Evolutionary conservation across 2,797 vertebrate species (phyloP), one percentile per base, ranked within the genome.

Genomic region (Leptoclinus maculatus): DNA sequence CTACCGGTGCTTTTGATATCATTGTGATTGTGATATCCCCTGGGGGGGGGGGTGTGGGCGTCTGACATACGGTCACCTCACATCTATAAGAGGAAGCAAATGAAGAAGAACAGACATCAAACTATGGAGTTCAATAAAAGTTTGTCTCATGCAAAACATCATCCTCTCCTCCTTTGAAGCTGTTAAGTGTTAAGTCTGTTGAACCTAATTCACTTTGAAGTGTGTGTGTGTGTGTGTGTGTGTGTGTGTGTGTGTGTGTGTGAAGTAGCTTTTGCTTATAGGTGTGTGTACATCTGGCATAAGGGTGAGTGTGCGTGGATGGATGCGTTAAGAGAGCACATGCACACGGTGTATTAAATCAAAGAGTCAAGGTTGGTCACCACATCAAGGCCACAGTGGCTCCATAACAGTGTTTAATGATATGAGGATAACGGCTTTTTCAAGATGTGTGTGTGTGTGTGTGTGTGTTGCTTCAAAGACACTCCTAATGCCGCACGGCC

Each of bases 301-400:
- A 23, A 25, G 16, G 10, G 25, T 2, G 47, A 49, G 51, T 32
- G 62, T 23, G 49, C n/a, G 23, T 25, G 23, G 23, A 25, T 5
- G 51, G 23, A 71, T 7, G 58, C 71, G 59, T 49, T 62, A 57
- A 64, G 47, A 36, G 43, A 76, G 25, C 49, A 41, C 25, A n/a
- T 32, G 74, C 64, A 53, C 63, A 6, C 38, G 3, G 66, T 36
- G 67, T 23, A 83, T 84, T 84, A 85, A 89, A 90, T 88, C 83
- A 85, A 80, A 87, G 87, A 88, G 87, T 90, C 86, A 82, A 89
- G 90, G 90, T 70, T 80, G 87, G 87, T 89, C 85, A 69, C 29
- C 59, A 51, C 84, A 74, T 79, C 73, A 76, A 89, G 84, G 87
- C 79, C 77, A 12, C 57, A 2, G 68, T 2, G 60, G 51, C 77